Conservation (phyloP, 2,888 invertebrate species). For the Callimorpha dominula region DNA sequence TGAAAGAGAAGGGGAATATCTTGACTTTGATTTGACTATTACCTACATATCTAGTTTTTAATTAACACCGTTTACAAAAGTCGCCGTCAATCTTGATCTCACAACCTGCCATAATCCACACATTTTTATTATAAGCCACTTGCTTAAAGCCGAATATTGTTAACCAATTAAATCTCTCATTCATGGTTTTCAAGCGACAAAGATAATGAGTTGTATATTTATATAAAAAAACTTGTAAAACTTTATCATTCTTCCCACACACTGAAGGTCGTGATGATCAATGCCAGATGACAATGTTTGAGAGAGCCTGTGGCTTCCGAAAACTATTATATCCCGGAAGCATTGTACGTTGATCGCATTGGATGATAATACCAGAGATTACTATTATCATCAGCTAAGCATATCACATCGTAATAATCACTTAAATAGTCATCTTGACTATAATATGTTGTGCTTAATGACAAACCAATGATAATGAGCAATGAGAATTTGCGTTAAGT, state of each 20-base stretch:
- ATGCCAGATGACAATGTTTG: conserved; percentile 54
- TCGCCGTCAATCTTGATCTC: neutral
- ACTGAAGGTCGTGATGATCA: conserved; percentile 52
- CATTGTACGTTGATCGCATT: conserved; percentile 31
- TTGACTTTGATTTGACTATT: too few relatives aligned
- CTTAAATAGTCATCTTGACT: conserved; percentile 1
- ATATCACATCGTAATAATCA: conserved; percentile 15
- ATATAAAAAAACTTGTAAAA: conserved; percentile 17
- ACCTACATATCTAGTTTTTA: neutral
- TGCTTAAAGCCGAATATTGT: neutral
- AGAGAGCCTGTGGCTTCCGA: conserved; percentile 56
- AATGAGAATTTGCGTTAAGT: too few relatives aligned
- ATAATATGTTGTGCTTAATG: conserved; percentile 4
- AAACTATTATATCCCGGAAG: conserved; percentile 54
- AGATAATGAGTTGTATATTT: conserved; percentile 16
- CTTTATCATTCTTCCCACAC: conserved; percentile 50
- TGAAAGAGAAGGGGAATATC: neutral
- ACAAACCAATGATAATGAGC: conserved; percentile 1
- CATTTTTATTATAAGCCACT: neutral
- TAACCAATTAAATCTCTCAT: neutral
- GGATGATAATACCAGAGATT: conserved; percentile 21
- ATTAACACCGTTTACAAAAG: neutral
- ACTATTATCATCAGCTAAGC: conserved; percentile 11
- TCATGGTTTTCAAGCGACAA: neutral
- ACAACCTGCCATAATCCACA: neutral